Evolutionary conservation across 2,113 vertebrate genomes (phyloP).

Genomic region (Gymnogyps californianus): DNA sequence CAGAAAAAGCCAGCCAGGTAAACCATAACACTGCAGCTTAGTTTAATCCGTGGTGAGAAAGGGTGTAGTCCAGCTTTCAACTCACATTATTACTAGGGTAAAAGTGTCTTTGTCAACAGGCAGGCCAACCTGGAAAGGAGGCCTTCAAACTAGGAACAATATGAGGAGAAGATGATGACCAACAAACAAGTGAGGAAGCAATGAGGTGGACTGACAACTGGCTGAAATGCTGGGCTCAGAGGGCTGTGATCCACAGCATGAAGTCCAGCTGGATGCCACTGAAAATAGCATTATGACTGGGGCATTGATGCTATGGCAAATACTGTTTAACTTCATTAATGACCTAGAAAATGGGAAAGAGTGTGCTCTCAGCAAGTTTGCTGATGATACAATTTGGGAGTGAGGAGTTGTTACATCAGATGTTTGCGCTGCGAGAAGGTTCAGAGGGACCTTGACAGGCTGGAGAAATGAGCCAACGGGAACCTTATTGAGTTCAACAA

Average conservation of each 20-base stretch:
- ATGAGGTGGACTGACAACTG: neutral
- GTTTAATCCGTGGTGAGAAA: neutral
- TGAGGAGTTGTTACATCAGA: neutral
- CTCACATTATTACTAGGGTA: neutral
- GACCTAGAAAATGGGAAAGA: neutral
- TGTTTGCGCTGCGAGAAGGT: neutral
- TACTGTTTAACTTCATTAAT: neutral
- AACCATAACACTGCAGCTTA: neutral
- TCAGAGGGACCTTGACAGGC: neutral
- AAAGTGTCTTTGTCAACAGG: neutral
- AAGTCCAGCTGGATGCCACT: neutral
- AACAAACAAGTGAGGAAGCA: neutral
- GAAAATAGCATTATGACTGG: neutral
- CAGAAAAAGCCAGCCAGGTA: neutral
- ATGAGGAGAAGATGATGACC: neutral
- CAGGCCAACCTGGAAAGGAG: neutral
- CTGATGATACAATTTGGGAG: neutral
- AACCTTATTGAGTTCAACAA: neutral
- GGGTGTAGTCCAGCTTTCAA: neutral
- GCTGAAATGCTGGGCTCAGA: neutral
- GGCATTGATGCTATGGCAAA: neutral
- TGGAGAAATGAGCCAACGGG: neutral
- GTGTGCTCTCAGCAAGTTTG: neutral
- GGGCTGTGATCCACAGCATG: neutral
- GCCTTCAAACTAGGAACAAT: neutral